phyloP scores from a whole-genome alignment of 2,113 vertebrate genomes.

The Buteo buteo region DNA sequence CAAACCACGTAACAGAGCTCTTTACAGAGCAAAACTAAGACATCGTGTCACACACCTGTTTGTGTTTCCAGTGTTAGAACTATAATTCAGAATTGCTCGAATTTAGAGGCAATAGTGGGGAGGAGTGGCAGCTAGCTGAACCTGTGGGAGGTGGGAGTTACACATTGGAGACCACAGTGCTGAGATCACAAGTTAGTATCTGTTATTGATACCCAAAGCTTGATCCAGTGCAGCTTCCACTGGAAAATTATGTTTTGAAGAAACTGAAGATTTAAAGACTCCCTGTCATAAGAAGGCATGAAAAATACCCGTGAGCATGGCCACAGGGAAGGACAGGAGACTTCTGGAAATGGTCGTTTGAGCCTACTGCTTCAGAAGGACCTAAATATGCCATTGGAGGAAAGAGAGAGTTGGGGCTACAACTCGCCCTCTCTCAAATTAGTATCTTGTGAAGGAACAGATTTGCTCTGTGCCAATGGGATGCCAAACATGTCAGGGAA shows the following conservation, averaged over 20 bases:
- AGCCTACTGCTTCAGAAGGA: not conserved
- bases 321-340: not conserved
- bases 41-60: not conserved
- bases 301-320: not conserved
- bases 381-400: not conserved
- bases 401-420: not conserved
- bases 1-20: not conserved
- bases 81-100: not conserved
- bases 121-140: not conserved
- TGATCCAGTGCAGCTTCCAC: not conserved
- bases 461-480: not conserved
- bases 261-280: not conserved
- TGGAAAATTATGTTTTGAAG: not conserved
- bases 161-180: accelerated
- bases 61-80: not conserved
- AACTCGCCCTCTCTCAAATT: not conserved
- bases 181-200: not conserved
- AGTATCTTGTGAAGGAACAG: not conserved
- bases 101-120: accelerated
- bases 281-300: not conserved
- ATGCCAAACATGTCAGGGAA: not conserved
- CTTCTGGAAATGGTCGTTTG: not conserved
- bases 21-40: not conserved
- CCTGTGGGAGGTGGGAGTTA: not conserved
- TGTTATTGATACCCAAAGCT: not conserved